Conservation (phyloP, 2,113 vertebrate genomes). For the Rousettus leschenaultii region DNA sequence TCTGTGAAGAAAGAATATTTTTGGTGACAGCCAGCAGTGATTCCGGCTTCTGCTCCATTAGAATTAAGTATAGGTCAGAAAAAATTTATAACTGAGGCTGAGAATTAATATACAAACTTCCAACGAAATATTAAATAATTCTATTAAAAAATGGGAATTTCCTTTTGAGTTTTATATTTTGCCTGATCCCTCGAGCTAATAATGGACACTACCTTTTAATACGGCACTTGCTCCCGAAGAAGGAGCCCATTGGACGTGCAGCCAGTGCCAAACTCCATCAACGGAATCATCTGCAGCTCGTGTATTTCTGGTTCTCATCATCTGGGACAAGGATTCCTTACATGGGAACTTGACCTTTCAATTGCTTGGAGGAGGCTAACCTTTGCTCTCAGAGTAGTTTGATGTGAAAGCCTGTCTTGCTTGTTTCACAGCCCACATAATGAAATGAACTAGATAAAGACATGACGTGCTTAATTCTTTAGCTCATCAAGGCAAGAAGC, state of each 20-base stretch:
- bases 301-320: slow-evolving; percentile 74
- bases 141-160: slow-evolving; percentile 27
- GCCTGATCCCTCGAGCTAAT: neutral
- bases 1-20: neutral
- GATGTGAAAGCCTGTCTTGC: slow-evolving; percentile 72
- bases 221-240: slow-evolving; percentile 11
- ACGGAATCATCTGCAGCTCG: slow-evolving; percentile 57
- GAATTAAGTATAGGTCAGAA: slow-evolving; percentile 5
- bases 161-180: neutral
- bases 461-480: slow-evolving; percentile 63
- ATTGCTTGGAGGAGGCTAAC: slow-evolving; percentile 77
- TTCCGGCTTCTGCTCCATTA: slow-evolving; percentile 13
- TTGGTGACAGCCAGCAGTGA: neutral
- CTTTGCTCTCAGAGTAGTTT: slow-evolving; percentile 77
- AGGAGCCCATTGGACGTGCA: slow-evolving; percentile 34
- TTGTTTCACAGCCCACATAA: slow-evolving; percentile 64
- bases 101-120: slow-evolving; percentile 17
- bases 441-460: slow-evolving; percentile 60
- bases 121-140: slow-evolving; percentile 13
- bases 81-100: slow-evolving; percentile 13
- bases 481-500: slow-evolving; percentile 55
- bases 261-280: slow-evolving; percentile 43
- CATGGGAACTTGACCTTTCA: slow-evolving; percentile 84
- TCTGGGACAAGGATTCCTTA: slow-evolving; percentile 79
- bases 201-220: neutral